Evolutionary conservation across 2,888 invertebrate species (phyloP).

Genomic region (Mythimna impura): DNA sequence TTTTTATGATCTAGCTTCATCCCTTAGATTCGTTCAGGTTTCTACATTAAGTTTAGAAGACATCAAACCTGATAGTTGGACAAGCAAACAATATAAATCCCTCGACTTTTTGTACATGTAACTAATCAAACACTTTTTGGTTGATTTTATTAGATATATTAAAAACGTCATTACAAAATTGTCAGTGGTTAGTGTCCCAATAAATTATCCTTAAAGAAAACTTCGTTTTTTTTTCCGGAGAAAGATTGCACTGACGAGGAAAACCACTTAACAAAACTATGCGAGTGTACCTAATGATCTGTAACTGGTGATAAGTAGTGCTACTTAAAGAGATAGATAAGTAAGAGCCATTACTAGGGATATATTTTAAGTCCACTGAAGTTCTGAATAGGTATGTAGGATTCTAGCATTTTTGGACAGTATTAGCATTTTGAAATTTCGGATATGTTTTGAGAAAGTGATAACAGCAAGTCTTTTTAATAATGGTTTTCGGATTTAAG

Average conservation of each 20-base stretch:
- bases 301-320: slow-evolving; percentile 8
- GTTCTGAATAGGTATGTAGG: neutral
- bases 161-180: neutral
- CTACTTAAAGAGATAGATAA: slow-evolving; percentile 8
- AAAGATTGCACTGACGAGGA: slow-evolving; percentile 1
- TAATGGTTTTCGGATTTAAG: too few relatives aligned
- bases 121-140: neutral
- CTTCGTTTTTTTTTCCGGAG: neutral
- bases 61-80: neutral
- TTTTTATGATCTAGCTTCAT: neutral
- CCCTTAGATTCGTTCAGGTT: neutral
- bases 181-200: neutral
- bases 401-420: neutral
- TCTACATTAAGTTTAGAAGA: neutral
- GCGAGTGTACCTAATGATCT: slow-evolving; percentile 13
- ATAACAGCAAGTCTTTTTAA: too few relatives aligned
- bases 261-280: slow-evolving; percentile 1
- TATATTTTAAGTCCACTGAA: neutral
- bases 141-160: neutral
- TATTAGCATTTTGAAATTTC: neutral
- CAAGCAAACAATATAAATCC: neutral
- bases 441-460: neutral
- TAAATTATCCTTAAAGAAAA: neutral
- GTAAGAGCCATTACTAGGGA: neutral
- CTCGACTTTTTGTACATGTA: too few relatives aligned